A percentile compares a stretch with the other conserved stretches of the same genome.
These are phyloP conservation scores for Elegia similella DNA, from an alignment of 2,888 invertebrate species.

Conservation along the genomic window DNA sequence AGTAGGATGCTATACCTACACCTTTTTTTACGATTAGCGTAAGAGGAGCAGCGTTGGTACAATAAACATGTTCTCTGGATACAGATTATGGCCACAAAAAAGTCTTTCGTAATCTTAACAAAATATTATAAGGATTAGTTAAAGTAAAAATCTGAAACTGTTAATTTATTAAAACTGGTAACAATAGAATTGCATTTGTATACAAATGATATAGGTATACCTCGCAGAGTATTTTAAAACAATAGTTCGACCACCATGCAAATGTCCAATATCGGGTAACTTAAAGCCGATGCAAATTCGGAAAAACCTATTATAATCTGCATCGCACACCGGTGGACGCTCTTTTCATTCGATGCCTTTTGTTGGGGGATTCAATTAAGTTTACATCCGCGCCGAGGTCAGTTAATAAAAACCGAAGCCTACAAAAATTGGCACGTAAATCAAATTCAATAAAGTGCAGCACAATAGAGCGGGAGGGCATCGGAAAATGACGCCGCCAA, in stretches of 20 bases:
- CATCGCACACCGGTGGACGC: constrained; percentile 77
- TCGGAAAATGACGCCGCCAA: constrained; percentile 57
- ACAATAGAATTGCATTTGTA: constrained; percentile 29
- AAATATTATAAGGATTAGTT: not conserved
- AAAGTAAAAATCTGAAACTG: not conserved
- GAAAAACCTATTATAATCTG: constrained; percentile 79
- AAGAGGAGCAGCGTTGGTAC: no score
- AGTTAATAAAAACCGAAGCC: constrained; percentile 80
- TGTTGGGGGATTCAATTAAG: constrained; percentile 80
- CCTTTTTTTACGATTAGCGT: no score
- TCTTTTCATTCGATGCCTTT: constrained; percentile 79
- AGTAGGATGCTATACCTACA: no score
- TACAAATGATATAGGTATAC: no score
- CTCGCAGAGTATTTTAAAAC: constrained; percentile 45
- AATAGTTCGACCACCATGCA: constrained; percentile 63
- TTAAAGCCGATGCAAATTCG: constrained; percentile 75
- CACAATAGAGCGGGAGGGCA: constrained; percentile 61
- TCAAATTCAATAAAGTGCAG: constrained; percentile 78
- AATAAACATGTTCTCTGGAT: no score
- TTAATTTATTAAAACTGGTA: not conserved
- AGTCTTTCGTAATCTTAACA: not conserved
- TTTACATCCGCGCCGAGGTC: constrained; percentile 80
- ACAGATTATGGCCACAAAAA: not conserved
- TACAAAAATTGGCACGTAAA: constrained; percentile 78
- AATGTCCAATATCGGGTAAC: constrained; percentile 72